These are phyloP conservation scores for Biston stratarius DNA, from an alignment of 2,888 invertebrate genomes.

Conservation along the genomic window DNA sequence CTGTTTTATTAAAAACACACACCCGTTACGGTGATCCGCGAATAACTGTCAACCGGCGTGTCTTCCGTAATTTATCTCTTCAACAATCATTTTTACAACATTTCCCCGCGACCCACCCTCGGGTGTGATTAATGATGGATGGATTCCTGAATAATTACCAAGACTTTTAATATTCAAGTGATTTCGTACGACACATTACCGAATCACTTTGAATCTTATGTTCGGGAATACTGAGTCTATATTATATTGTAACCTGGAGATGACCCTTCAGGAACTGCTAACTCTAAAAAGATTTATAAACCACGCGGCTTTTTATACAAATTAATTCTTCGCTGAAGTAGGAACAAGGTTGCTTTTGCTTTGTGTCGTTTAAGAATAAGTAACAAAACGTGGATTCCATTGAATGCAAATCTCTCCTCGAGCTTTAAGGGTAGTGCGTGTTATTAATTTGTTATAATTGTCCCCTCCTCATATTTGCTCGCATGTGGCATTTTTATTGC, in stretches of 20 bases:
- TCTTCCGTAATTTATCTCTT: constrained; percentile 83
- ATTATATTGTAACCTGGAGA: constrained; percentile 58
- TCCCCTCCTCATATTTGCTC: constrained; percentile 79
- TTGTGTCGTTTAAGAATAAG: constrained; percentile 53
- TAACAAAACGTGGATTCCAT: constrained; percentile 77
- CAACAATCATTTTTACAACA: constrained; percentile 85
- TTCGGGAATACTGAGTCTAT: constrained; percentile 53
- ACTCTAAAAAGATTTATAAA: constrained; percentile 56
- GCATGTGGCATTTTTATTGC: constrained; percentile 87
- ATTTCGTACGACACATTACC: constrained; percentile 58
- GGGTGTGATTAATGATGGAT: constrained; percentile 85
- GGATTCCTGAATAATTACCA: constrained; percentile 87
- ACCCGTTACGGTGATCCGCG: constrained; percentile 59
- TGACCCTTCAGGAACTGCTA: constrained; percentile 74
- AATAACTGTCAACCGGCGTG: constrained; percentile 76
- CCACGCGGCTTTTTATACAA: constrained; percentile 28
- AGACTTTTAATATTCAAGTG: constrained; percentile 87
- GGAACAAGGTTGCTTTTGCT: constrained; percentile 49
- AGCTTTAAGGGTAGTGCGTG: constrained; percentile 85
- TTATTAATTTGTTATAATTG: constrained; percentile 85
- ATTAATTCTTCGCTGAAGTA: constrained; percentile 31
- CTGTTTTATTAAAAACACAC: constrained; percentile 55
- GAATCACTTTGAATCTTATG: constrained; percentile 55
- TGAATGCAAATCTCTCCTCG: constrained; percentile 85
- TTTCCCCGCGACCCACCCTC: constrained; percentile 75